Conservation (phyloP, 2,113 vertebrate species). For the Xiphorhynchus elegans region DNA sequence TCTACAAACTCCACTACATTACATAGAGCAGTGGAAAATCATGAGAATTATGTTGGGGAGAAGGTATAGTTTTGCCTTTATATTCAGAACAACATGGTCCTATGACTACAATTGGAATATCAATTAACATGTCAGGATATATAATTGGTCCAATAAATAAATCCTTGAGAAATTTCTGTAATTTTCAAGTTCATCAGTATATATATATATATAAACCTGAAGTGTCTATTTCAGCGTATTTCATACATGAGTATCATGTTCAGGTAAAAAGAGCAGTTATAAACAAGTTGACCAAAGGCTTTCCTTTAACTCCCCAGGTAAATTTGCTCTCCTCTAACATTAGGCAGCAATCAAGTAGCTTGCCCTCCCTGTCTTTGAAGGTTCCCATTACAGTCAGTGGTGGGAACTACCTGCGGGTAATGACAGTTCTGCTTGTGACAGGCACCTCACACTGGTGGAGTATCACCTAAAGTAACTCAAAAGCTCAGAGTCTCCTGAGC, state of each 20-base stretch:
- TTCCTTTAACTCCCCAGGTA: neutral
- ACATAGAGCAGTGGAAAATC: neutral
- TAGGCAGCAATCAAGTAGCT: neutral
- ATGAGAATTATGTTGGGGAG: neutral
- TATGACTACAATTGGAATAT: neutral
- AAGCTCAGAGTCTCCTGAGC: neutral
- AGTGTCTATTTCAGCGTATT: neutral
- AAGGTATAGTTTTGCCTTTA: neutral
- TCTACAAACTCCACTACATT: neutral
- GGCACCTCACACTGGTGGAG: neutral
- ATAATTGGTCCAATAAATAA: neutral
- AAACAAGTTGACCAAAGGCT: neutral
- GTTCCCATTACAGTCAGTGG: neutral
- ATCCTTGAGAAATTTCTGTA: neutral
- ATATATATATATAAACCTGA: neutral
- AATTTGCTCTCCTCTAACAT: neutral
- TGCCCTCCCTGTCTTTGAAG: too few relatives aligned
- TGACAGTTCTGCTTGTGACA: neutral
- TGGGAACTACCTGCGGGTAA: neutral
- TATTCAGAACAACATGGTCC: neutral
- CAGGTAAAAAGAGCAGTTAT: neutral
- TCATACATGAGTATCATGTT: neutral
- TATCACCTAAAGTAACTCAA: neutral
- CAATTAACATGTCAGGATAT: neutral
- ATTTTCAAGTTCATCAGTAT: neutral